Evolutionary conservation across 2,113 vertebrate genomes (phyloP).

Genomic region (Sula dactylatra): DNA sequence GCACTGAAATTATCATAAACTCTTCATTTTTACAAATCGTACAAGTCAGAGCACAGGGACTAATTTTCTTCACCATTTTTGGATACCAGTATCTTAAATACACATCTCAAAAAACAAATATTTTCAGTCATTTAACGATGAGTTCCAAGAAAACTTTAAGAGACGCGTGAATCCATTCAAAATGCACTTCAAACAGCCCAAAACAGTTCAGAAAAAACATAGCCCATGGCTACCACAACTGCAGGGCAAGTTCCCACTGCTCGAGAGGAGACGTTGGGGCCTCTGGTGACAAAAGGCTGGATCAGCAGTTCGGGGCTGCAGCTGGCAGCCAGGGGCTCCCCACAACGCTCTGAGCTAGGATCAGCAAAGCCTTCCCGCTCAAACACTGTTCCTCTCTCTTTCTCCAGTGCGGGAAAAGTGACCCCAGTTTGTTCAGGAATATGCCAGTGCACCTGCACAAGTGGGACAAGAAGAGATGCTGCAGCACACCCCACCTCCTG

Average conservation of each 20-base stretch:
- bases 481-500: not conserved
- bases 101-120: not conserved
- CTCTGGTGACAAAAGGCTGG: not conserved
- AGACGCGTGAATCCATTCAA: not conserved
- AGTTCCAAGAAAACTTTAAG: not conserved
- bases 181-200: not conserved
- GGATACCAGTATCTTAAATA: not conserved
- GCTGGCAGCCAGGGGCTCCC: not conserved
- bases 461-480: not conserved
- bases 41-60: not conserved
- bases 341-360: accelerated
- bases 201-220: not conserved
- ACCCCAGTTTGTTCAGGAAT: not conserved
- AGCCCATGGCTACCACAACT: not conserved
- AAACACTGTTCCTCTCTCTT: not conserved
- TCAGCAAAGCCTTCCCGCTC: not conserved
- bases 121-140: not conserved
- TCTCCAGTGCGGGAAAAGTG: not conserved
- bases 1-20: not conserved
- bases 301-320: not conserved
- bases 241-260: not conserved
- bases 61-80: not conserved
- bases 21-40: not conserved
- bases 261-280: not conserved
- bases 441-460: not conserved